A percentile compares a stretch with the other conserved stretches of the same genome.
Evolutionary conservation across 2,888 invertebrate genomes (phyloP).

Genomic region (Elysia crispata): DNA sequence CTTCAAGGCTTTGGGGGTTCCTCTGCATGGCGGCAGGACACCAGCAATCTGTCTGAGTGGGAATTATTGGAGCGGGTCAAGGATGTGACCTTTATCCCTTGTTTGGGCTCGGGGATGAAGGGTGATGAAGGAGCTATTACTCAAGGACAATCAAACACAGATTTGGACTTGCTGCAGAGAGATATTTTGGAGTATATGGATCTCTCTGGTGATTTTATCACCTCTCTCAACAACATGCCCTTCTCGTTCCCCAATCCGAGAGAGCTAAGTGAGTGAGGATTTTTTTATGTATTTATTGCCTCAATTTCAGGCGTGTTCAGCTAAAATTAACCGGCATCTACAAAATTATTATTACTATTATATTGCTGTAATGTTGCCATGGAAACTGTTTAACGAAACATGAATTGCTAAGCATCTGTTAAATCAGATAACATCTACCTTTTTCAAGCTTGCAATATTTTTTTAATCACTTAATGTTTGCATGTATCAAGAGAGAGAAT

Average conservation of each 20-base stretch:
- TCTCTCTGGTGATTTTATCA: conserved; percentile 78
- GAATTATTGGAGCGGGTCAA: conserved; percentile 62
- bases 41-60: conserved; percentile 41
- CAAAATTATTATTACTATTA: no score
- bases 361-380: no score
- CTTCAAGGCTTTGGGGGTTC: conserved; percentile 1
- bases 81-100: conserved; percentile 54
- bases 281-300: no score
- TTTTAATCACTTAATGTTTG: no score
- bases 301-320: no score
- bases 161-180: conserved; percentile 59
- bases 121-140: no score
- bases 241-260: conserved; percentile 97
- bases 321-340: no score
- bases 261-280: conserved; percentile 88
- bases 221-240: conserved; percentile 82
- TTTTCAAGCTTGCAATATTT: no score
- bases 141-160: conserved; percentile 57
- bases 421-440: no score
- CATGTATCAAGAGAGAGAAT: no score
- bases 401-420: no score
- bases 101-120: conserved; percentile 51
- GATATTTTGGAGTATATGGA: conserved; percentile 75
- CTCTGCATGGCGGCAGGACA: conserved; percentile 1
- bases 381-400: no score